Conservation (phyloP, 2,797 vertebrate species). For the Myotis planiceps region DNA sequence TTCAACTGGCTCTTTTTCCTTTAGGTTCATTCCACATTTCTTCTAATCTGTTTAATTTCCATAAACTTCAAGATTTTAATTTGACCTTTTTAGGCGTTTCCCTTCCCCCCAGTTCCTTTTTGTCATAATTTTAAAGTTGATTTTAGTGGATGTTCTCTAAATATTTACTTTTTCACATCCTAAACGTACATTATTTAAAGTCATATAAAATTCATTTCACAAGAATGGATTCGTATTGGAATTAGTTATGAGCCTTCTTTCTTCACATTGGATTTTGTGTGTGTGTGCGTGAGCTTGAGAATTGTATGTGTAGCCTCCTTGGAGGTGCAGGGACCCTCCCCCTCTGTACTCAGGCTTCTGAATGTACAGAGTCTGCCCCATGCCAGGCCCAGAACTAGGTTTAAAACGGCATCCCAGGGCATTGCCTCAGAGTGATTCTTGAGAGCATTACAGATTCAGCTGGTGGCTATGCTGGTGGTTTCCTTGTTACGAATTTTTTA, state of each 20-base stretch:
- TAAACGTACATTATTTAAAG: slow-evolving; percentile 29
- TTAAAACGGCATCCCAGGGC: background rate
- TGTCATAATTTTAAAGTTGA: background rate
- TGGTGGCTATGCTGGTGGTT: background rate
- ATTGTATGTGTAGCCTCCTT: background rate
- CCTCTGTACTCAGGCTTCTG: background rate
- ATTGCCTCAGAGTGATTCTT: background rate
- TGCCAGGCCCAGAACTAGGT: background rate
- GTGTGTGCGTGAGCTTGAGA: background rate
- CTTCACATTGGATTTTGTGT: background rate
- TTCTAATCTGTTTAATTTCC: background rate
- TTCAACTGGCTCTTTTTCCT: background rate
- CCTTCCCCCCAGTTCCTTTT: background rate
- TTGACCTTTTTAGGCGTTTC: background rate
- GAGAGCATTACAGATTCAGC: background rate
- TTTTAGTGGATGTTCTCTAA: background rate
- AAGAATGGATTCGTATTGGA: background rate
- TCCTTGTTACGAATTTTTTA: background rate
- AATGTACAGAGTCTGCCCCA: background rate
- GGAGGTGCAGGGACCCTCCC: background rate
- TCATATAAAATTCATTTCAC: background rate
- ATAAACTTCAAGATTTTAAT: slow-evolving; percentile 9
- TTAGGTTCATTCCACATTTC: background rate
- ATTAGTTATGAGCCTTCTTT: background rate
- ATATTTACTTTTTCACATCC: background rate